Evolutionary conservation across 2,888 invertebrate species (phyloP), one percentile per base, ranked within the genome.

Genomic region (Lamellibrachia columna): DNA sequence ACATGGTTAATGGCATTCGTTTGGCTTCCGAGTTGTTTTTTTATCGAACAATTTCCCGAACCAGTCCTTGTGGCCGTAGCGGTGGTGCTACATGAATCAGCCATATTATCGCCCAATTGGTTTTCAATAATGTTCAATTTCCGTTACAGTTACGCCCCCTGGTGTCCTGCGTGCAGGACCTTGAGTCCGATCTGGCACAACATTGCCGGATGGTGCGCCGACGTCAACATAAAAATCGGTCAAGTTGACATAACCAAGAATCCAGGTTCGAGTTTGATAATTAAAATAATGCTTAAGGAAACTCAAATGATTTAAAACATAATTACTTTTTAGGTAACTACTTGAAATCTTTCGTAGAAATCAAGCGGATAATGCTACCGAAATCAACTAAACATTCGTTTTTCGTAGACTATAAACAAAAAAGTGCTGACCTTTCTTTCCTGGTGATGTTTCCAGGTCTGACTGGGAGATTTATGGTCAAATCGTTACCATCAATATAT

Each of bases 121-220:
- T 75, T 75, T 75, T 75, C 75, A 75, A 22, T 75, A 75, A 15
- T 75, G 11, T 6, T 75, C 75, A 22, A 75, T 22, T 75, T n/a
- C 92, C 93, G 93, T 96, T 97, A 28, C 96, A 99, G 99, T 96
- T 99, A 98, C 97, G 99, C 99, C 0, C 99, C 99, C 0, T 99
- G 99, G 99, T 99, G 99, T 96, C 99, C 99, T 0, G 99, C 99
- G 0, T 99, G 99, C 97, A 98, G 98, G 95, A 98, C 98, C 60
- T 97, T 99, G 52, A 97, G 98, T 93, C 98, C 98, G 1, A 97
- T 98, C 40, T 99, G 99, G 99, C 97, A 98, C 95, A 98, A 98
- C 94, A 98, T 99, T 95, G 98, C 98, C 0, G 96, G 97, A 58
- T 97, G 97, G 97, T 97, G 98, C 92, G 97, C 97, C 92, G 97